Evolutionary conservation across 2,113 vertebrate species (phyloP), one percentile per base, ranked within the genome.

Genomic region (Pangasianodon gigas): DNA sequence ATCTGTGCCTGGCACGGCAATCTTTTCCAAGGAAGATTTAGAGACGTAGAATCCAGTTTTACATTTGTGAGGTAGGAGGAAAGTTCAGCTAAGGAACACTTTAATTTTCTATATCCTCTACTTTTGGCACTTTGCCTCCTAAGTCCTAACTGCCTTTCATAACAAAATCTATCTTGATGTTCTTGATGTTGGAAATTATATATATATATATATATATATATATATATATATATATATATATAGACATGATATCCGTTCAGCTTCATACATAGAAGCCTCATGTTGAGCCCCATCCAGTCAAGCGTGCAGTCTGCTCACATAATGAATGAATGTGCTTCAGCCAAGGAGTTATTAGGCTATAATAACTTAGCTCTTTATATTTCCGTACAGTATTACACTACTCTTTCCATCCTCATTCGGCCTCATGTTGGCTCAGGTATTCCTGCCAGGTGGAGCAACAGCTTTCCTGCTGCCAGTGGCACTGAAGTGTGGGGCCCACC

Each of bases 311-410:
- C 89, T 84, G 77, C 87, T 90, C 89, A 87, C 62, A 87, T 89
- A 92, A 89, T 90, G 83, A 90, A 91, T 89, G 87, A 92, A 89
- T 87, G 74, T 46, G 86, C 62, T 67, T 87, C 41, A 24, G 62
- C 67, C 46, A 87, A 89, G 48, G 11, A 56, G 41, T 84, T 85
- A 90, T 92, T 84, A 62, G 26, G 52, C 52, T 75, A 87, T 86
- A 87, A 84, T 89, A 86, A 24, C 79, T 84, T 54, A 26, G 46
- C 56, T 48, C 79, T 90, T 91, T 80, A 80, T 80, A 79, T 89
- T 90, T 90, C 90, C 67, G 29, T 90, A 82, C 85, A 69, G 60
- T 79, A 54, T 92, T 92, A 80, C 84, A 79, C 84, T 52, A 69
- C 81, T 37, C 83, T 90, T 92, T 89, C 65, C 37, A 21, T 86